A percentile compares a stretch with the other conserved stretches of the same genome.
Conservation (phyloP, 2,113 vertebrate species). For the Bothrops jararaca region DNA sequence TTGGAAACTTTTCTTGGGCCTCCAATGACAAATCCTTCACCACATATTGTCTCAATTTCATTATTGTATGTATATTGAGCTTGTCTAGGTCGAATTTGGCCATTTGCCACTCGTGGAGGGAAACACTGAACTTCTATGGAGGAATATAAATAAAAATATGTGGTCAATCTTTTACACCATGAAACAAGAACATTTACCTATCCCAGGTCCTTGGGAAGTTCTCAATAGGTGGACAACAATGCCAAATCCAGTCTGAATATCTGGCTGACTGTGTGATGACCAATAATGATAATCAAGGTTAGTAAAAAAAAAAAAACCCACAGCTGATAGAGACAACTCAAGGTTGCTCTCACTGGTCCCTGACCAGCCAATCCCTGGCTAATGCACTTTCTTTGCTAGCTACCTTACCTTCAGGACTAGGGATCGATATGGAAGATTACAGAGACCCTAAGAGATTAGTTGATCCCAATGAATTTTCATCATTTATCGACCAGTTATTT, state of each 20-base stretch:
- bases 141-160: background rate
- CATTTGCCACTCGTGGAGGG: slow-evolving; percentile 55
- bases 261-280: no score
- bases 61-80: slow-evolving; percentile 9
- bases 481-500: background rate
- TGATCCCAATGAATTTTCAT: background rate
- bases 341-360: no score
- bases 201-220: no score
- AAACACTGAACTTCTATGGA: slow-evolving; percentile 54
- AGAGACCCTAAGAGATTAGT: no score
- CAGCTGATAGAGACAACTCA: no score
- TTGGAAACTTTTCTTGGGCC: background rate
- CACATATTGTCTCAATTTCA: slow-evolving; percentile 39
- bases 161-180: background rate
- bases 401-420: no score
- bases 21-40: background rate
- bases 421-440: no score
- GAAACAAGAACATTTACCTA: background rate
- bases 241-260: no score
- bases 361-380: no score
- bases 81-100: slow-evolving; percentile 27
- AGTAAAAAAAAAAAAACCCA: no score
- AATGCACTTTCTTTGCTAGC: no score
- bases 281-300: no score
- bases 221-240: background rate